Conservation (phyloP, 2,113 vertebrate genomes). For the Thymallus thymallus region DNA sequence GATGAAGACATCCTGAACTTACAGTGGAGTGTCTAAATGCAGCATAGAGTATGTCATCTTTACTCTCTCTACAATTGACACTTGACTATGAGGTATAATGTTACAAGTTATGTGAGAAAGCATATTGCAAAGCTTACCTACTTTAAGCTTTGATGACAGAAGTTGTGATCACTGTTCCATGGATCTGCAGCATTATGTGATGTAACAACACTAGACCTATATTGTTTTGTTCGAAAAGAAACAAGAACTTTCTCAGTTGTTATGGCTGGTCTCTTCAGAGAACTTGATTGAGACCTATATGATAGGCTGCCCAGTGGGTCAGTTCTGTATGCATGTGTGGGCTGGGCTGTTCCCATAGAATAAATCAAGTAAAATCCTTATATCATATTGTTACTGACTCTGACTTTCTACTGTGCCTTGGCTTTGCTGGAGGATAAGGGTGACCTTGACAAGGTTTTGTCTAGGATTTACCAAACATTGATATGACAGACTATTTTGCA, state of each 20-base stretch:
- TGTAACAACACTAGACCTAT: neutral
- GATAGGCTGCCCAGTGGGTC: neutral
- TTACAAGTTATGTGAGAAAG: slow-evolving; percentile 5
- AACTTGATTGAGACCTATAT: neutral
- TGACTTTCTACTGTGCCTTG: neutral
- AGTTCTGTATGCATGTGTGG: neutral
- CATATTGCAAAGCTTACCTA: neutral
- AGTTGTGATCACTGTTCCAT: no score
- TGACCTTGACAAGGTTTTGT: neutral
- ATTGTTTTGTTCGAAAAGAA: no score
- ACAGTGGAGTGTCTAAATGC: slow-evolving; percentile 16
- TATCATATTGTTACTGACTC: neutral
- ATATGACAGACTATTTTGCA: neutral
- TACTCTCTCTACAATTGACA: slow-evolving; percentile 26
- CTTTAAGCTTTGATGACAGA: no score
- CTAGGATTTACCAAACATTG: neutral
- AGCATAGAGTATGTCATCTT: slow-evolving; percentile 43
- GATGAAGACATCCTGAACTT: slow-evolving; percentile 10
- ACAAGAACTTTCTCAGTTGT: no score
- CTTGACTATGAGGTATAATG: slow-evolving; percentile 15
- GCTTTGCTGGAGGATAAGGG: neutral
- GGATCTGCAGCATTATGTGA: neutral
- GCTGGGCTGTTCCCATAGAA: neutral
- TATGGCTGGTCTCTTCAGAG: neutral
- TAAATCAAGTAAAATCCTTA: neutral